Conservation (phyloP, 1,140 invertebrate genomes). For the Thereuonema tuberculata region DNA sequence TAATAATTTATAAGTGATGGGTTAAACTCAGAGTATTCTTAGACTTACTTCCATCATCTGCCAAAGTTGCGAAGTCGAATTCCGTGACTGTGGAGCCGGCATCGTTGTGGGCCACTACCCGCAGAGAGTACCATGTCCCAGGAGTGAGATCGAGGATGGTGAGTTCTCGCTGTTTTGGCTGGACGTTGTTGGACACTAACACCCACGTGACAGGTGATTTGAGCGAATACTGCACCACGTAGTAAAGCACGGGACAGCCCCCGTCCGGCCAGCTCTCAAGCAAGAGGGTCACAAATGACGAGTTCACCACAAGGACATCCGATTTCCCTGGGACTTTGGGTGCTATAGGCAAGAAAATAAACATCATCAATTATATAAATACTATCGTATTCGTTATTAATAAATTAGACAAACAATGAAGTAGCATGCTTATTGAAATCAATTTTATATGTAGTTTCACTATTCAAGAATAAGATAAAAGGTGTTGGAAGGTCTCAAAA, state of each 20-base stretch:
- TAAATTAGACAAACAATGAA: too few species aligned
- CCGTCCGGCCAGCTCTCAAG: slow-evolving; percentile 76
- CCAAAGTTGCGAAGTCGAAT: slow-evolving; percentile 24
- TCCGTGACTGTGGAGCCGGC: slow-evolving; percentile 29
- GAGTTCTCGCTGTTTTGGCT: slow-evolving; percentile 25
- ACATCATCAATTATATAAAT: too few species aligned
- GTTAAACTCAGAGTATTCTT: too few species aligned
- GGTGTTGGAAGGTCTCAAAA: too few species aligned
- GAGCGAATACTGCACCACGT: slow-evolving; percentile 62
- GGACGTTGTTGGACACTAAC: slow-evolving; percentile 20
- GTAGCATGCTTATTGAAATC: too few species aligned
- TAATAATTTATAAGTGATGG: too few species aligned
- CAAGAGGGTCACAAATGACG: slow-evolving; percentile 75
- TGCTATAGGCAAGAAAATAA: slow-evolving; percentile 6
- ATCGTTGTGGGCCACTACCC: slow-evolving; percentile 31
- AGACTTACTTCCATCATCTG: slow-evolving; percentile 34
- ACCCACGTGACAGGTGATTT: slow-evolving; percentile 11
- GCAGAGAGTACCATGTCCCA: slow-evolving; percentile 33
- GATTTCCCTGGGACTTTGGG: slow-evolving; percentile 1
- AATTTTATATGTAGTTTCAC: too few species aligned
- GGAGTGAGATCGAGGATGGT: slow-evolving; percentile 29
- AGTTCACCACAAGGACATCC: slow-evolving; percentile 51
- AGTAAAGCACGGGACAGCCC: slow-evolving; percentile 75
- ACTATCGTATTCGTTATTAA: too few species aligned
- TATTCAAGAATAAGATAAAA: too few species aligned